phyloP scores from a whole-genome alignment of 2,113 vertebrate species.

The Boulengeromyrus knoepffleri region DNA sequence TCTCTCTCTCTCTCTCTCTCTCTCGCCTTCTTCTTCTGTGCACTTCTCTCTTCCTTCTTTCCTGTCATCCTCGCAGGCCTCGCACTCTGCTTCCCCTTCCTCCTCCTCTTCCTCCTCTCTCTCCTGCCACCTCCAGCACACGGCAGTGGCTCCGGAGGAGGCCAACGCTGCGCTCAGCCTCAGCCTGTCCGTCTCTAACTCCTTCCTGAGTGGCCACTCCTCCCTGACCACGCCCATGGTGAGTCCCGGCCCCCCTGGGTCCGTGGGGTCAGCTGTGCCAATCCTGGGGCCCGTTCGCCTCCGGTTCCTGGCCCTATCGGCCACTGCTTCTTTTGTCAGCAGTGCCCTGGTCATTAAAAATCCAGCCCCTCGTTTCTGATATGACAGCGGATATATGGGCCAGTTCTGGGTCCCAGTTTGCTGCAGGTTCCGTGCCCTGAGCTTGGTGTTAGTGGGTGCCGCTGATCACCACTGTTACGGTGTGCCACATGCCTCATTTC shows the following conservation, averaged over 20 bases:
- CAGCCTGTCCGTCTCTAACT: conserved; percentile 97
- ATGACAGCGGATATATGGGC: neutral
- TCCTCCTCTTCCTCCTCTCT: conserved; percentile 84
- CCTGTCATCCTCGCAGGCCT: conserved; percentile 72
- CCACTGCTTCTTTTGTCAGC: conserved; percentile 18
- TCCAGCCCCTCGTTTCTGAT: neutral
- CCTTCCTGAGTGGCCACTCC: conserved; percentile 93
- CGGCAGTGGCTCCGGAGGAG: conserved; percentile 84
- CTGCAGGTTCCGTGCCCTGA: neutral
- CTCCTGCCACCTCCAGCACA: conserved; percentile 77
- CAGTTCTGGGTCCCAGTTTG: neutral
- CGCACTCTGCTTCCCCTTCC: conserved; percentile 85
- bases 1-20: neutral
- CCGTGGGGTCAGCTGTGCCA: conserved; percentile 4
- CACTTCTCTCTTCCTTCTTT: conserved; percentile 45
- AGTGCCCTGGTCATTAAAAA: neutral
- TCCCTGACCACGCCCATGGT: conserved; percentile 89
- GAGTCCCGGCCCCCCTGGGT: conserved; percentile 57
- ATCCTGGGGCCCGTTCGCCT: conserved; percentile 32
- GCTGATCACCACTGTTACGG: neutral
- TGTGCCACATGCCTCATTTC: neutral
- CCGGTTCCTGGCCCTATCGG: conserved; percentile 33
- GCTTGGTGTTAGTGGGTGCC: neutral
- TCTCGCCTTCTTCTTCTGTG: conserved; percentile 11
- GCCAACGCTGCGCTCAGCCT: conserved; percentile 79